A percentile compares a stretch with the other conserved stretches of the same genome.
Evolutionary conservation across 2,113 vertebrate species (phyloP).

Genomic region (Triplophysa dalaica): DNA sequence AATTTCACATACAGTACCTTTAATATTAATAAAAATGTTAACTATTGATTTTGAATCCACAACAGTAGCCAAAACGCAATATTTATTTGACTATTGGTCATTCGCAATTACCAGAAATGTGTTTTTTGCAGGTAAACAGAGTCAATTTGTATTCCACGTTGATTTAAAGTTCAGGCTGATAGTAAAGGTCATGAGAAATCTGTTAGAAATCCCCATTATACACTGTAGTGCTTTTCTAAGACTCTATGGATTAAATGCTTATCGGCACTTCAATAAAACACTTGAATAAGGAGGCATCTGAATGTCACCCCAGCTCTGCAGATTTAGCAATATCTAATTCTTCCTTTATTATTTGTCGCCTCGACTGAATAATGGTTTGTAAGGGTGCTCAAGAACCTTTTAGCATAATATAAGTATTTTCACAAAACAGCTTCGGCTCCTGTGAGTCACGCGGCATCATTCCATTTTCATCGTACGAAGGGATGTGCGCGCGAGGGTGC

Average conservation of each 20-base stretch:
- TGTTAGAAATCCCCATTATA: constrained; percentile 31
- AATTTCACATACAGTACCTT: no score
- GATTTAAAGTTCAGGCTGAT: background rate
- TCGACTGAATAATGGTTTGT: constrained; percentile 38
- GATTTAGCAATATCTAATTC: constrained; percentile 48
- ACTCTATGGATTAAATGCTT: constrained; percentile 38
- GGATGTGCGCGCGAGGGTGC: constrained; percentile 9
- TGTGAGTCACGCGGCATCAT: constrained; percentile 39
- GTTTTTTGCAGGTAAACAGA: background rate
- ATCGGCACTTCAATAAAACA: constrained; percentile 40
- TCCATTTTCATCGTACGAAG: constrained; percentile 22
- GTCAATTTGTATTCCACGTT: background rate
- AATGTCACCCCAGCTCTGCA: constrained; percentile 55
- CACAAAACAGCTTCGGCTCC: constrained; percentile 24
- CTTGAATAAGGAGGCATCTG: constrained; percentile 38
- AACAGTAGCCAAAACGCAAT: no score
- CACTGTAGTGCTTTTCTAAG: constrained; percentile 12
- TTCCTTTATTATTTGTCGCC: constrained; percentile 52
- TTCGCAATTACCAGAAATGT: background rate
- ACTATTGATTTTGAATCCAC: no score
- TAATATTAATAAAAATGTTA: no score
- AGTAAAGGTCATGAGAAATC: constrained; percentile 39
- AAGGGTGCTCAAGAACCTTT: constrained; percentile 28
- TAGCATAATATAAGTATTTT: constrained; percentile 39
- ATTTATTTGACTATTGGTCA: no score